Percentiles rank a stretch among this genome's conserved stretches.
Conservation (phyloP, 2,888 invertebrate species). For the Tipula vernalis region DNA sequence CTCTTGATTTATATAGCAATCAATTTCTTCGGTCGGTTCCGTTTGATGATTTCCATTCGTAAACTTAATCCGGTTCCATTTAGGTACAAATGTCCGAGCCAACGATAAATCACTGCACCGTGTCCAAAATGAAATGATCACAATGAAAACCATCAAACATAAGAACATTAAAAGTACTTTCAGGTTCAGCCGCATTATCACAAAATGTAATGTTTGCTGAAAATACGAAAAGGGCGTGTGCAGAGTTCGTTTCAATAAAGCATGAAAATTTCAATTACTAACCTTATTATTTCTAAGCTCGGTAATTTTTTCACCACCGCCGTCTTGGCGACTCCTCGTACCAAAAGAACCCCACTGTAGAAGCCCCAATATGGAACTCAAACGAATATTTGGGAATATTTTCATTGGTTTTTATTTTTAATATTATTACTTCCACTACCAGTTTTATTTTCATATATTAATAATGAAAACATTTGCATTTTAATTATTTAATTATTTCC, state of each 20-base stretch:
- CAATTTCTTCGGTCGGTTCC: constrained; percentile 50
- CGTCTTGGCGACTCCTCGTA: neutral
- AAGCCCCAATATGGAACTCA: constrained; percentile 5
- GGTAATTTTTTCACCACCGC: neutral
- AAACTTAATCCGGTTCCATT: constrained; percentile 23
- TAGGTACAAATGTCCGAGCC: constrained; percentile 27
- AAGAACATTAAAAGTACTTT: constrained; percentile 57
- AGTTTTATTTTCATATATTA: neutral
- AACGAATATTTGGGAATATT: constrained; percentile 6
- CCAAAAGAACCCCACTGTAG: neutral
- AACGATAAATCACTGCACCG: constrained; percentile 51
- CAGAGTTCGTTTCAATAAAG: neutral
- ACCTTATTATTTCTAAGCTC: neutral
- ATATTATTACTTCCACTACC: neutral
- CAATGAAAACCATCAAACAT: constrained; percentile 49
- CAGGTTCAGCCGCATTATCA: constrained; percentile 68
- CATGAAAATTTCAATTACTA: neutral
- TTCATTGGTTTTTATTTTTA: neutral
- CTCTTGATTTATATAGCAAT: constrained; percentile 82
- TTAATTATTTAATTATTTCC: neutral
- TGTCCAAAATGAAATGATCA: constrained; percentile 61
- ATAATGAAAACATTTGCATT: neutral
- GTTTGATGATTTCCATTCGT: constrained; percentile 15
- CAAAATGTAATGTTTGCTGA: constrained; percentile 36
- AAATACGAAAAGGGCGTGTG: constrained; percentile 13